Conservation (phyloP, 37 sponge, comb jelly and placozoan species). For the Hormiphora californensis region DNA sequence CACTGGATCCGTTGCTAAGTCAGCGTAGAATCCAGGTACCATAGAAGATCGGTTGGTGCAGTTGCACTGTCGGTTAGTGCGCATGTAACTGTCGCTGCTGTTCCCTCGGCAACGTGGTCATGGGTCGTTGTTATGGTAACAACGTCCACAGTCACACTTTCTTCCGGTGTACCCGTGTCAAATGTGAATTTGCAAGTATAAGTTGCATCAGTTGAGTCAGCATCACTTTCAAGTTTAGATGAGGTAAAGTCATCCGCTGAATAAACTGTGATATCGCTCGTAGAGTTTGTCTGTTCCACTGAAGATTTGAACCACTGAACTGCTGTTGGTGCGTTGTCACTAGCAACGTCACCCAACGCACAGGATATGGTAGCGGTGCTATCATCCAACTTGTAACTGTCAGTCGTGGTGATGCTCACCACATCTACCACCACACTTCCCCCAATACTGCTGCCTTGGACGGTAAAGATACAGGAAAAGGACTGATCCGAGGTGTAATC, state of each 20-base stretch:
- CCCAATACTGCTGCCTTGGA: neutral
- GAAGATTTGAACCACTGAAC: no score
- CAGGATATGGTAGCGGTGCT: neutral
- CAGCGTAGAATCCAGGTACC: no score
- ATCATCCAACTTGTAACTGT: neutral
- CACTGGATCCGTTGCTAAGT: no score
- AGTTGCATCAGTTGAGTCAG: neutral
- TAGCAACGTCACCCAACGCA: neutral
- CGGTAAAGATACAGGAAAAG: neutral
- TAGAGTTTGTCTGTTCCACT: no score
- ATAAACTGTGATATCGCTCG: no score
- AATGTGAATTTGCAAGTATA: neutral
- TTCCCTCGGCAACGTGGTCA: no score
- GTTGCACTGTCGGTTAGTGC: neutral
- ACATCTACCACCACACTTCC: neutral
- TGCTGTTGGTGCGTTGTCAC: no score
- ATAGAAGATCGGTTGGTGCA: no score
- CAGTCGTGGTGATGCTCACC: neutral
- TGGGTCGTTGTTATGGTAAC: no score
- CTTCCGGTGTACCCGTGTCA: neutral
- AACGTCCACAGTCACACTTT: neutral
- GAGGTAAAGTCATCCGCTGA: no score
- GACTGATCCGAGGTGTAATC: neutral
- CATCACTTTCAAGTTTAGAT: neutral
- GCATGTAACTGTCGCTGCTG: no score